Evolutionary conservation across 35 echinoderm and acorn worm species (phyloP), one percentile per base, ranked within the genome.

Genomic region (Apostichopus parvimensis): DNA sequence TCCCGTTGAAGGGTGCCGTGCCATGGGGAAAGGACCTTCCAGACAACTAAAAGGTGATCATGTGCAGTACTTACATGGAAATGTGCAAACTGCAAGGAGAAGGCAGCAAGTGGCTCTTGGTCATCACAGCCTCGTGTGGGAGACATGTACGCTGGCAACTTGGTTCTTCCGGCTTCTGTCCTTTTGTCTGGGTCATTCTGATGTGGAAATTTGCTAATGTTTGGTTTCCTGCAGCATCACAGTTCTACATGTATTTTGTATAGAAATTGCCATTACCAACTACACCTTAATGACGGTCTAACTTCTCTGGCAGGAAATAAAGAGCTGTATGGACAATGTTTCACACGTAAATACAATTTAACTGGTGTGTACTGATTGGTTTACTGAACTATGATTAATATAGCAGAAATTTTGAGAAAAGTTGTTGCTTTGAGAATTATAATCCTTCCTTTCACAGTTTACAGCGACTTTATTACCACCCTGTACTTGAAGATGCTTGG

Each of bases 61-160:
- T 83, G 80, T 56, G 80, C 53, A 8, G 80, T 83, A 6, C 14
- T 55, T 6, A 56, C 80, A 18, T 83, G 80, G 80, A 83, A 56
- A 14, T 83, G 80, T 53, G 9, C 45, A 9, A 12, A 6, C 13
- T 83, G 80, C 56, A 8, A 15, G 2, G 56, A 56, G 11, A 83
- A 54, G 80, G 10, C 80, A 83, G 80, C 54, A 6, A 13, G 15
- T 34, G 80, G 80, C 9, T 83, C 80, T 10, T 55, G 6, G 80
- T 12, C 80, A 53, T 83, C 52, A 2, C 71, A 73, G 17, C 71
- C n/a, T 3, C 6, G 14, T 18, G 71, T 73, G 14, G 71, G 71
- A 13, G 1, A 18, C 6, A 17, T 73, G 15, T 73, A 18, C n/a
- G 71, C 71, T n/a, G 71, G 71, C 6, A 73, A 73, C 20, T 18